phyloP scores from a whole-genome alignment of 2,113 vertebrate species.

The Zosterops borbonicus region DNA sequence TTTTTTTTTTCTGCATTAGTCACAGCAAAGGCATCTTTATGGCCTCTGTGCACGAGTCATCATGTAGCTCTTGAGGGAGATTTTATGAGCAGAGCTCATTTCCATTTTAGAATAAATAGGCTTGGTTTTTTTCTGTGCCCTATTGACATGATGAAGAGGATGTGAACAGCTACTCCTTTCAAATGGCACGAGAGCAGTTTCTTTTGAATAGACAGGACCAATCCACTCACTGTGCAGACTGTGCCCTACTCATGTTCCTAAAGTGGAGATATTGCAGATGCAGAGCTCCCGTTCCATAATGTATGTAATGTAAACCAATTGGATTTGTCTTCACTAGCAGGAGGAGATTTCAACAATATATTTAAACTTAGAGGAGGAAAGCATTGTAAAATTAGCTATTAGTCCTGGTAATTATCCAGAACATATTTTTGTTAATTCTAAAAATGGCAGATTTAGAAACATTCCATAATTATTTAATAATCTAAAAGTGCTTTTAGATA shows the following conservation, averaged over 20 bases:
- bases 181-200: background rate
- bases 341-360: slow-evolving; percentile 6
- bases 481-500: background rate
- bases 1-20: slow-evolving; percentile 1
- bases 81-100: slow-evolving; percentile 25
- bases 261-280: background rate
- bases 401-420: slow-evolving; percentile 24
- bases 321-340: slow-evolving; percentile 6
- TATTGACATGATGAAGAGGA: slow-evolving; percentile 7
- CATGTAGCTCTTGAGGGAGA: background rate
- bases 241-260: background rate
- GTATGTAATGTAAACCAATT: background rate
- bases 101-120: slow-evolving; percentile 7
- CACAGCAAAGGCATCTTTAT: slow-evolving; percentile 39
- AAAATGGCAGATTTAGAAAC: slow-evolving; percentile 26
- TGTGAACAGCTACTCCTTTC: background rate
- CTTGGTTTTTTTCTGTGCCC: background rate
- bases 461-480: slow-evolving; percentile 13
- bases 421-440: slow-evolving; percentile 1
- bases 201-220: background rate
- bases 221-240: background rate
- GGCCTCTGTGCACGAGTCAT: slow-evolving; percentile 9
- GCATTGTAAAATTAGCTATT: background rate
- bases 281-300: background rate
- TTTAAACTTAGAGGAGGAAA: slow-evolving; percentile 15